Evolutionary conservation across 2,113 vertebrate species (phyloP), one percentile per base, ranked within the genome.

Genomic region (Setophaga kirtlandii): DNA sequence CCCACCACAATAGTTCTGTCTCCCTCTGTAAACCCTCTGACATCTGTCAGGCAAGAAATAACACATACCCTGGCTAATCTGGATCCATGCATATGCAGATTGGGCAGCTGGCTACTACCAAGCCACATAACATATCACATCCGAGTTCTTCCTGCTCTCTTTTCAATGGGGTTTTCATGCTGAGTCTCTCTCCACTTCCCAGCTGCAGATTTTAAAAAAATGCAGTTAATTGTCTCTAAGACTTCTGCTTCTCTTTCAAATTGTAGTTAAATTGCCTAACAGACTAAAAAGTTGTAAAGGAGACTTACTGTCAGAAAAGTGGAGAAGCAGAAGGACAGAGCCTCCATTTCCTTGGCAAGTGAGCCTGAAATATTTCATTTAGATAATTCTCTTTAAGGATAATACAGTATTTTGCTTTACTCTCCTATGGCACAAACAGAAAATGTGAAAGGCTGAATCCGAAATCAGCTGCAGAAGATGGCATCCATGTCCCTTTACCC

Each of bases 81-180:
- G 95, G 68, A 93, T 33, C 88, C 79, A 97, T 97, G 96, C 95
- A 96, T 96, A 97, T 97, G 96, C 94, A 97, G 94, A 97, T 97
- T 65, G 94, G 96, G 96, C 96, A 97, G 96, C 96, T 97, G 96
- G 95, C 96, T 92, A 95, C 96, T 90, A 97, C 95, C 90, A 86
- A 88, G 55, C 83, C 86, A 83, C 73, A 23, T 83, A 96, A 92
- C 94, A 75, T 93, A 83, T 86, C 88, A 86, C 83, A 90, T 74
- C 64, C 0, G 8, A 94, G 88, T 94, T 96, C 79, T 94, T 95
- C 90, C 67, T 95, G 75, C 75, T 70, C 52, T 86, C 89, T 90
- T 96, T 95, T 94, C 92, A 94, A 67, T 70, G 56, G 73, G 27
- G 64, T 96, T 95, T 95, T 95, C 92, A 93, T 74, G 92, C 92